phyloP scores from a whole-genome alignment of 2,797 vertebrate species.

The Esox lucius region DNA sequence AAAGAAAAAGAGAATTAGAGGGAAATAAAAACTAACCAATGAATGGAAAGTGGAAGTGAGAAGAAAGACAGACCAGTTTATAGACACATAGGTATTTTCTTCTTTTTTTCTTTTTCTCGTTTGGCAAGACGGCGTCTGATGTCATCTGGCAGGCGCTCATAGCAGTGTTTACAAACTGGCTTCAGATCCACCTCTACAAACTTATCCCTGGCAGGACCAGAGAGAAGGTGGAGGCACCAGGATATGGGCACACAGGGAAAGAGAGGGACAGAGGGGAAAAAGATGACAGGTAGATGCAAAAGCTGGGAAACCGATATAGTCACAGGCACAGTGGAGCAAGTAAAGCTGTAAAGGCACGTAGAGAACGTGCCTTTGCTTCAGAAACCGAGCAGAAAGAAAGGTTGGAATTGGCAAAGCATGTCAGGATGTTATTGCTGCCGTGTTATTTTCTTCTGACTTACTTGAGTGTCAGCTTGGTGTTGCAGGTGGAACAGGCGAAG shows the following conservation, averaged over 20 bases:
- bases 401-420: neutral
- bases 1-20: conserved; percentile 15
- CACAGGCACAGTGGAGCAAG: conserved; percentile 12
- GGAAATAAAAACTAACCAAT: conserved; percentile 82
- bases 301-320: conserved; percentile 3
- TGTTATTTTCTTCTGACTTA: conserved; percentile 65
- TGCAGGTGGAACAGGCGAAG: conserved; percentile 87
- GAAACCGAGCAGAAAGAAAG: neutral
- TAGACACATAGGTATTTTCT: conserved; percentile 92
- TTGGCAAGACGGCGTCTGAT: conserved; percentile 91
- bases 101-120: conserved; percentile 92
- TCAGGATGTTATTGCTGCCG: neutral
- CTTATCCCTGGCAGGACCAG: conserved; percentile 84
- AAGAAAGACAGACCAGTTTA: conserved; percentile 72
- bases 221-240: conserved; percentile 15
- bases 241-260: conserved; percentile 6
- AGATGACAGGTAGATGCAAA: conserved; percentile 8
- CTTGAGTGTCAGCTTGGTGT: conserved; percentile 88
- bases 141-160: conserved; percentile 94
- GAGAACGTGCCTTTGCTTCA: neutral
- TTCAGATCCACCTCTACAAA: conserved; percentile 99
- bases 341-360: conserved; percentile 1
- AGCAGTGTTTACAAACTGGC: conserved; percentile 98
- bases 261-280: conserved; percentile 15
- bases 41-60: conserved; percentile 65